Conservation (phyloP, 2,113 vertebrate genomes). For the Nothoprocta pentlandii region DNA sequence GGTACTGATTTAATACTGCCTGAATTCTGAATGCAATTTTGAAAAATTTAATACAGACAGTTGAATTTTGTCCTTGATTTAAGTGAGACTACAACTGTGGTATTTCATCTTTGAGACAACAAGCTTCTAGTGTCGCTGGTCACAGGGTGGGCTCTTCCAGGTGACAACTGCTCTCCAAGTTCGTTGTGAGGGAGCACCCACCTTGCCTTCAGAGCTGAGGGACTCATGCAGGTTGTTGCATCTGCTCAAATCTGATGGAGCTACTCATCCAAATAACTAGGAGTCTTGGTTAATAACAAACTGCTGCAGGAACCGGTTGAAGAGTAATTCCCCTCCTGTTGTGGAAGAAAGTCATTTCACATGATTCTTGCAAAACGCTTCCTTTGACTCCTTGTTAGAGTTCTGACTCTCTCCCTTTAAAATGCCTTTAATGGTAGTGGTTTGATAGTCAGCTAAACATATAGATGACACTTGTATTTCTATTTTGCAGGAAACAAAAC, state of each 20-base stretch:
- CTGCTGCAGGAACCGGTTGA: not conserved
- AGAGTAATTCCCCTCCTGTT: not conserved
- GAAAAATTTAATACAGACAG: not conserved
- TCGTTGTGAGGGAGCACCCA: conserved; percentile 14
- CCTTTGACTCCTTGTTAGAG: not conserved
- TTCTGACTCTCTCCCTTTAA: not conserved
- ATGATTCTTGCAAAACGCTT: not conserved
- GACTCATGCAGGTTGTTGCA: not conserved
- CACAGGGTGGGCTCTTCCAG: not conserved
- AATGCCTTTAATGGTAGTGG: not conserved
- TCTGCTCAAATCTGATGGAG: not conserved
- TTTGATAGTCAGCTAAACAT: not conserved
- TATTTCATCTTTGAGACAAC: not conserved
- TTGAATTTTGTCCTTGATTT: too few relatives aligned
- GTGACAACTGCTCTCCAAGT: not conserved
- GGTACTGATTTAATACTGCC: not conserved
- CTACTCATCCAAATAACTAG: conserved; percentile 16
- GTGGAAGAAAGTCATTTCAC: not conserved
- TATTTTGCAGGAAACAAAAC: not conserved
- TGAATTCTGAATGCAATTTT: not conserved
- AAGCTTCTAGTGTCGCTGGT: not conserved
- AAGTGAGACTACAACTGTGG: not conserved
- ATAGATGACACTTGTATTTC: not conserved
- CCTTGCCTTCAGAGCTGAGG: conserved; percentile 20
- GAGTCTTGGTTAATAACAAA: conserved; percentile 10